Conservation (phyloP, 2,797 vertebrate genomes). For the Chanos chanos region DNA sequence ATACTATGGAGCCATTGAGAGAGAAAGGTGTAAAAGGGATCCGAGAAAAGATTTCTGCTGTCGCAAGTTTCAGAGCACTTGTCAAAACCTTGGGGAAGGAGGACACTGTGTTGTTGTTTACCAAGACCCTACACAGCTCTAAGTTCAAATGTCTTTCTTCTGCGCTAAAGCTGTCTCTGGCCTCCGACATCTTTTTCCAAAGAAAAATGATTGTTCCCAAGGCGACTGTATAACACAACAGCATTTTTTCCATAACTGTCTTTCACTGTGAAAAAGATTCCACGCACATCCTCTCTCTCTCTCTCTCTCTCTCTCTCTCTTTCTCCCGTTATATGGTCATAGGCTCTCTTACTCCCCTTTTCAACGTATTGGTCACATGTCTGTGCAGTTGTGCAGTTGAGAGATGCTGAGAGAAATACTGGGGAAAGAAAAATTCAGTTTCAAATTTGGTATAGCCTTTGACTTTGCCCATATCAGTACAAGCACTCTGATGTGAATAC, state of each 20-base stretch:
- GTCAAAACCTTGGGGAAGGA: constrained; percentile 11
- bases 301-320: constrained; percentile 2
- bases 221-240: constrained; percentile 65
- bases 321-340: too few relatives aligned
- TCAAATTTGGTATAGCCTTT: too few relatives aligned
- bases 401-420: too few relatives aligned
- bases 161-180: constrained; percentile 48
- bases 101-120: not conserved
- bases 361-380: too few relatives aligned
- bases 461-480: too few relatives aligned
- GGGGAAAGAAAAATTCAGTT: too few relatives aligned
- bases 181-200: constrained; percentile 61
- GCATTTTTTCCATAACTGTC: constrained; percentile 66
- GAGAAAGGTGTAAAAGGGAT: not conserved
- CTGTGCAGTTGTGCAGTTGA: too few relatives aligned
- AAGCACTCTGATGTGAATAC: too few relatives aligned
- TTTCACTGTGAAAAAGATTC: constrained; percentile 31
- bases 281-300: constrained; percentile 16
- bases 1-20: not conserved
- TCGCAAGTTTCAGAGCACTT: constrained; percentile 9
- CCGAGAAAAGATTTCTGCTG: constrained; percentile 2
- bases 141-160: constrained; percentile 21
- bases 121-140: constrained; percentile 41
- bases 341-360: too few relatives aligned
- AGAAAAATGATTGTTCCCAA: constrained; percentile 62